Evolutionary conservation across 2,888 invertebrate genomes (phyloP).

Genomic region (Tanytarsus gracilentus): DNA sequence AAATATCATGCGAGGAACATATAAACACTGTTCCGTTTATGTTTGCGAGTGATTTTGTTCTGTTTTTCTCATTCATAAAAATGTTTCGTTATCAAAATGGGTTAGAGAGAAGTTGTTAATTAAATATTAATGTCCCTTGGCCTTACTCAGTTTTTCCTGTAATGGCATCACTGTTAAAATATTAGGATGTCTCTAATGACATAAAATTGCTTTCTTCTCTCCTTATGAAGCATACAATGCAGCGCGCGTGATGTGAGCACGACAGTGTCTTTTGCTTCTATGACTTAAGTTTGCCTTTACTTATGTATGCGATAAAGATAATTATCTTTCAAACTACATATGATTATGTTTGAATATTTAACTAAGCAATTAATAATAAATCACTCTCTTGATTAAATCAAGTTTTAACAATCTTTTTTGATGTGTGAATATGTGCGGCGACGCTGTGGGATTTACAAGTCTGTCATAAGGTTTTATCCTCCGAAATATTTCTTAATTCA

Average conservation of each 20-base stretch:
- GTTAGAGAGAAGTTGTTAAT: constrained; percentile 22
- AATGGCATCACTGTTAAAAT: constrained; percentile 4
- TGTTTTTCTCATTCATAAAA: neutral
- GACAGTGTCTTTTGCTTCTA: neutral
- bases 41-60: too few relatives aligned
- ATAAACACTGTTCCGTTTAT: too few relatives aligned
- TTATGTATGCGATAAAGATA: neutral
- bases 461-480: neutral
- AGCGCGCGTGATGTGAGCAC: neutral
- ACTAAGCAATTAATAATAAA: constrained; percentile 4
- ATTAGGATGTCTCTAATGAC: constrained; percentile 21
- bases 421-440: neutral
- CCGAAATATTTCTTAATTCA: too few relatives aligned
- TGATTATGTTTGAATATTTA: constrained; percentile 18
- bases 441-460: too few relatives aligned
- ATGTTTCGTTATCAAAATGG: neutral
- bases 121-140: constrained; percentile 27
- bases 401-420: neutral
- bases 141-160: constrained; percentile 6
- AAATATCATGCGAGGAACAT: too few relatives aligned
- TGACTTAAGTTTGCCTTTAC: too few relatives aligned
- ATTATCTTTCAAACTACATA: neutral
- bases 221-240: too few relatives aligned
- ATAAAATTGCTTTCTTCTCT: too few relatives aligned
- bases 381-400: constrained; percentile 5